phyloP scores from a whole-genome alignment of 2,888 invertebrate species.

The Scaeva pyrastri region DNA sequence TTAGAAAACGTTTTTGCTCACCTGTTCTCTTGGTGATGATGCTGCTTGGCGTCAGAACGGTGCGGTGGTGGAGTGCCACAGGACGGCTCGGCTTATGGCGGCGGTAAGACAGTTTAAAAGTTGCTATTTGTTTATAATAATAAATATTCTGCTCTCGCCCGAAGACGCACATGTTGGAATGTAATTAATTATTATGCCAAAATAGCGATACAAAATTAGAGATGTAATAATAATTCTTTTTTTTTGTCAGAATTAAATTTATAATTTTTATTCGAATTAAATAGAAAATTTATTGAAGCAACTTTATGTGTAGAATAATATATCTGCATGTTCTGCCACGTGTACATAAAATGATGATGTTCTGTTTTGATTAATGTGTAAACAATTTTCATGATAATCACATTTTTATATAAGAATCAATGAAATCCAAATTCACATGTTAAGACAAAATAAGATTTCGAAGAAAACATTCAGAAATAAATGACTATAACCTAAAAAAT shows the following conservation, averaged over 20 bases:
- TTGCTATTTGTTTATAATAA: conserved; percentile 7
- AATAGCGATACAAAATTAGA: conserved; percentile 53
- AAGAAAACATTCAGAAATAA: no score
- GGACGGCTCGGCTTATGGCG: neutral
- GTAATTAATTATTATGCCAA: conserved; percentile 64
- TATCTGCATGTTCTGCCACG: neutral
- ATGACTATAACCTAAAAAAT: no score
- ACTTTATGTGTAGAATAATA: conserved; percentile 4
- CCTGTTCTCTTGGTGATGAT: conserved; percentile 44
- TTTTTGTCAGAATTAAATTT: neutral
- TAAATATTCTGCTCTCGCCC: conserved; percentile 2
- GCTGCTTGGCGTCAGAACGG: neutral
- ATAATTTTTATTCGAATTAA: neutral
- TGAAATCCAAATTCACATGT: no score
- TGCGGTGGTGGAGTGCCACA: no score
- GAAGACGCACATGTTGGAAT: conserved; percentile 66
- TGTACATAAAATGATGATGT: conserved; percentile 23
- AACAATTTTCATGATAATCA: neutral
- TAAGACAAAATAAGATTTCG: no score
- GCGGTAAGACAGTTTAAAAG: neutral
- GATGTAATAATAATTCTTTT: neutral
- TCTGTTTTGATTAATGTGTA: conserved; percentile 12
- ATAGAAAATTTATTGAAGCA: conserved; percentile 10
- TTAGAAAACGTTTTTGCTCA: conserved; percentile 58
- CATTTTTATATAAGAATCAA: neutral